Evolutionary conservation across 2,797 vertebrate species (phyloP).

Genomic region (Sebastes dallii): DNA sequence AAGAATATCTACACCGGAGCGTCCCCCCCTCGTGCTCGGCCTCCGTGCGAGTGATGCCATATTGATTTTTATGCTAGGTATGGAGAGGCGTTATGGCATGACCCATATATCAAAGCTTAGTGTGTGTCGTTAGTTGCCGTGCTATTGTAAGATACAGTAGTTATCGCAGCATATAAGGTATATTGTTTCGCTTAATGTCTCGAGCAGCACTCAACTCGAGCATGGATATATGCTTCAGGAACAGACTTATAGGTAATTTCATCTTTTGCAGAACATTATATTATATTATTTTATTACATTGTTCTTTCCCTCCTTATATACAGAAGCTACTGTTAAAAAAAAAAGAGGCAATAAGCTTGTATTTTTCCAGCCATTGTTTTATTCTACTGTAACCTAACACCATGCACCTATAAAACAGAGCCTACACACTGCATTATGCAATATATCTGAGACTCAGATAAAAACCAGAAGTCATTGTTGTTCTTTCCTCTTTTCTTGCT

Average conservation of each 20-base stretch:
- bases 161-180: conserved; percentile 41
- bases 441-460: conserved; percentile 7
- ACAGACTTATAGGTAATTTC: conserved; percentile 36
- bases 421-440: neutral
- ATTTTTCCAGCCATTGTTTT: conserved; percentile 3
- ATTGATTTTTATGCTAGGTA: conserved; percentile 50
- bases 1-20: conserved; percentile 34
- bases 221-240: conserved; percentile 27
- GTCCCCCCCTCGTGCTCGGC: neutral
- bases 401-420: neutral
- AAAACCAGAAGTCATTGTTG: neutral
- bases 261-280: conserved; percentile 26
- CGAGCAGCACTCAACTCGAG: conserved; percentile 9
- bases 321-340: neutral
- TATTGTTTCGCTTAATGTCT: conserved; percentile 52
- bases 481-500: neutral
- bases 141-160: conserved; percentile 18
- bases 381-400: neutral
- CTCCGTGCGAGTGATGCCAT: conserved; percentile 17
- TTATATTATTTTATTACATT: conserved; percentile 5
- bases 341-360: conserved; percentile 2
- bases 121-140: conserved; percentile 24
- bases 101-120: conserved; percentile 29
- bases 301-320: neutral
- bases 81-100: neutral